Evolutionary conservation across 2,113 vertebrate species (phyloP), one percentile per base, ranked within the genome.

Genomic region (Festucalex cinctus): DNA sequence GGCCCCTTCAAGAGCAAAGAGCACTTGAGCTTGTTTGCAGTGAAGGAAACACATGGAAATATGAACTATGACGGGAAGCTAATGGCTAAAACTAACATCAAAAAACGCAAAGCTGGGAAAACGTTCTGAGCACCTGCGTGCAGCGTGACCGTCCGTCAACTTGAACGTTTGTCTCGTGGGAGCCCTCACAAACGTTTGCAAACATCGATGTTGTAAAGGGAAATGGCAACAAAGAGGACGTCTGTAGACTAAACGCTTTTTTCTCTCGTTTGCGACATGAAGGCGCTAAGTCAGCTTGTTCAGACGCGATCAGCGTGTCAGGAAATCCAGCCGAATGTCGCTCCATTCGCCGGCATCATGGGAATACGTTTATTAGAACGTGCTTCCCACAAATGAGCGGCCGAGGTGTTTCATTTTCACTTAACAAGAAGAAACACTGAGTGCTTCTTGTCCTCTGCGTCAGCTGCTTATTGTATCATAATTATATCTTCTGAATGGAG

Each of bases 141-240:
- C 63, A 51, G 22, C 10, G 41, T 35, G 53, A 69, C 60, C 39
- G 35, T 68, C 10, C 20, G 32, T 71, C 66, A 46, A 46, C 43
- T 9, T 6, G 6, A 14, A 70, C 69, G 71, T 76, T 75, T 58
- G 26, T 54, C 51, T 54, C 22, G 0, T 2, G 85, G 85, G 81
- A 77, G 70, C 68, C 48, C 75, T 76, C 81, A 80, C 78, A 61
- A 70, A 3, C 68, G 62, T 71, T 14, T 43, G 70, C 83, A 86
- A 89, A 89, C 82, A 86, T 83, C 85, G 82, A 87, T 49, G 9
- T 85, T 89, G 87, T 87, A 87, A 89, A 71, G 81, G 82, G 86
- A 85, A 84, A 87, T 81, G 85, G 79, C 79, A 12, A 54, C 51
- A 54, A 20, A 51, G 46, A 4, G 17, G 5, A n/a, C 46, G 46